Percentiles rank a stretch among this genome's conserved stretches.
Evolutionary conservation across 2,888 invertebrate species (phyloP).

Genomic region (Andrena camellia): DNA sequence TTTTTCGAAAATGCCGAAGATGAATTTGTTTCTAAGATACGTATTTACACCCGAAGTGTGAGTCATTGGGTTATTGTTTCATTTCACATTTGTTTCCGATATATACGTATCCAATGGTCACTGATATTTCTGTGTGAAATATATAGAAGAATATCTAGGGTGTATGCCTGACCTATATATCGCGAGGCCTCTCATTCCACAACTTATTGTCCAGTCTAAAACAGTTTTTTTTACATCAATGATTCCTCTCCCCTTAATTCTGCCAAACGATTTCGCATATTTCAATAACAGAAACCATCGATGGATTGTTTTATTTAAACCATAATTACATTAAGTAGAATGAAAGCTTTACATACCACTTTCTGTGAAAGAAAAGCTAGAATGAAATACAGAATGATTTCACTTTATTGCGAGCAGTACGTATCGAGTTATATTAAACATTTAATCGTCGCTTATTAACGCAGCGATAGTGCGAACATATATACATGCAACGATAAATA

Average conservation of each 20-base stretch:
- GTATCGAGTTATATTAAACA: too few relatives aligned
- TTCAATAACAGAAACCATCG: neutral
- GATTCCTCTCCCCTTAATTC: neutral
- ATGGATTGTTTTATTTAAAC: neutral
- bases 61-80: constrained; percentile 49
- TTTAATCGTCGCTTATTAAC: neutral
- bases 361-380: too few relatives aligned
- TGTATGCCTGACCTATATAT: constrained; percentile 50
- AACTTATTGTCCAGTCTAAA: constrained; percentile 22
- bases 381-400: too few relatives aligned
- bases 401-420: too few relatives aligned
- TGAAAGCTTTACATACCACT: neutral
- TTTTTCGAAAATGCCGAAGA: neutral
- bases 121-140: constrained; percentile 41
- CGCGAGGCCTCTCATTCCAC: constrained; percentile 28
- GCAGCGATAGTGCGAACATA: neutral
- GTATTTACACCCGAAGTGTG: constrained; percentile 21
- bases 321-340: neutral
- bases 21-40: constrained; percentile 9
- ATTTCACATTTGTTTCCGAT: constrained; percentile 30
- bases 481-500: neutral
- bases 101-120: constrained; percentile 5
- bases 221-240: constrained; percentile 3
- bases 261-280: neutral
- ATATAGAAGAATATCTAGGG: constrained; percentile 25